These are phyloP conservation scores for Porites lobata DNA, from an alignment of 92 coral and sea anemone genomes.

Conservation along the genomic window DNA sequence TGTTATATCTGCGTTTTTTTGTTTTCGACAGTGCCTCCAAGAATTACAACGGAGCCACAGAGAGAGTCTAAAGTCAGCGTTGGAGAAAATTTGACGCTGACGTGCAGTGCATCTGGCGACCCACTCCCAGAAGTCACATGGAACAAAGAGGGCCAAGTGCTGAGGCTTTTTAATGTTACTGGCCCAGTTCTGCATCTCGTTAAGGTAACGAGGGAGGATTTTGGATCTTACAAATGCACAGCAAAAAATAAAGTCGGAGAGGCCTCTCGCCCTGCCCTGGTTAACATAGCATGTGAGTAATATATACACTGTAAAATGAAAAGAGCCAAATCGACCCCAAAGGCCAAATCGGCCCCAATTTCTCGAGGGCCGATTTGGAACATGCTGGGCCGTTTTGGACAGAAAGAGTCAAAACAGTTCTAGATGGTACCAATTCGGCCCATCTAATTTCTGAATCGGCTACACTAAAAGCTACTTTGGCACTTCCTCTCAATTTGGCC, in stretches of 20 bases:
- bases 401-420: too few relatives aligned
- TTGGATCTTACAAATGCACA: constrained; percentile 61
- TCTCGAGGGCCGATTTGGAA: too few relatives aligned
- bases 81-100: constrained; percentile 28
- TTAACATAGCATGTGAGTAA: constrained; percentile 15
- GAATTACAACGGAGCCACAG: neutral
- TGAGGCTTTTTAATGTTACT: constrained; percentile 15
- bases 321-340: too few relatives aligned
- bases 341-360: too few relatives aligned
- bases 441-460: too few relatives aligned
- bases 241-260: constrained; percentile 42
- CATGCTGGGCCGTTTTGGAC: too few relatives aligned
- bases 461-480: too few relatives aligned
- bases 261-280: neutral
- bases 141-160: constrained; percentile 30
- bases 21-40: constrained; percentile 15
- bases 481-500: too few relatives aligned
- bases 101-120: constrained; percentile 63
- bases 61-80: neutral
- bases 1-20: too few relatives aligned
- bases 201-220: constrained; percentile 6
- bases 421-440: too few relatives aligned
- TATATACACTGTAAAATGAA: too few relatives aligned
- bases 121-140: constrained; percentile 57
- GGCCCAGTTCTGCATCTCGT: neutral